Percentiles rank a stretch among this genome's conserved stretches.
These are phyloP conservation scores for Smittia aterrima DNA, from an alignment of 2,888 invertebrate genomes.

Conservation along the genomic window DNA sequence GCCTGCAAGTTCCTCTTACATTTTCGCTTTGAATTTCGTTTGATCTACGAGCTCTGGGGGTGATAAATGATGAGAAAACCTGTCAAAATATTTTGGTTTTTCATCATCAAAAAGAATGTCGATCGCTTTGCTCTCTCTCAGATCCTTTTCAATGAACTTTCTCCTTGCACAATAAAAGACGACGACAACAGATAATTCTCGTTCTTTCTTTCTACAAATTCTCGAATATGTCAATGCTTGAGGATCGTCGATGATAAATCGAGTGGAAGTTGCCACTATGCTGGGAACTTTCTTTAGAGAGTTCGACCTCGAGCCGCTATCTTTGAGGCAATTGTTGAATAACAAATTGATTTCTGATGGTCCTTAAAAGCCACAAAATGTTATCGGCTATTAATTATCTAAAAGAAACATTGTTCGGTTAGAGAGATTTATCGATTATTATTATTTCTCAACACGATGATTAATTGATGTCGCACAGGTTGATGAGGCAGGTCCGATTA, in stretches of 20 bases:
- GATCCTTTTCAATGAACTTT: conserved; percentile 24
- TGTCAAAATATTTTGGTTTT: conserved; percentile 36
- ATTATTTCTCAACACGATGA: not conserved
- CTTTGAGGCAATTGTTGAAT: not conserved
- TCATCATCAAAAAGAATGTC: conserved; percentile 6
- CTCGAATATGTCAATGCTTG: conserved; percentile 13
- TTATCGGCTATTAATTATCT: conserved; percentile 18
- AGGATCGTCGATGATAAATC: conserved; percentile 19
- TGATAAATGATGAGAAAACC: conserved; percentile 40
- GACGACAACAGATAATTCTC: conserved; percentile 3
- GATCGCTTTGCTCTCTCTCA: conserved; percentile 6
- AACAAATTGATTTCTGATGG: conserved; percentile 24
- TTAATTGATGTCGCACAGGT: conserved; percentile 1
- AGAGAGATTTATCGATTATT: not conserved
- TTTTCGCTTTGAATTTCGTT: not conserved
- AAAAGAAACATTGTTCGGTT: conserved; percentile 4
- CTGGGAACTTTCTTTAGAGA: not conserved
- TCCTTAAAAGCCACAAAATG: conserved; percentile 16
- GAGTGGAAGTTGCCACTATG: not conserved
- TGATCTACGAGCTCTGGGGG: conserved; percentile 7
- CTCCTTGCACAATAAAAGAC: conserved; percentile 14
- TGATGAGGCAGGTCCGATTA: not conserved
- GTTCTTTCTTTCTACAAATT: not conserved
- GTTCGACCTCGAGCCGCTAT: not conserved
- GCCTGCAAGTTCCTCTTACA: not conserved